Percentiles rank a stretch among this genome's conserved stretches.
Conservation (phyloP, 2,888 invertebrate species). For the Philonicus albiceps region DNA sequence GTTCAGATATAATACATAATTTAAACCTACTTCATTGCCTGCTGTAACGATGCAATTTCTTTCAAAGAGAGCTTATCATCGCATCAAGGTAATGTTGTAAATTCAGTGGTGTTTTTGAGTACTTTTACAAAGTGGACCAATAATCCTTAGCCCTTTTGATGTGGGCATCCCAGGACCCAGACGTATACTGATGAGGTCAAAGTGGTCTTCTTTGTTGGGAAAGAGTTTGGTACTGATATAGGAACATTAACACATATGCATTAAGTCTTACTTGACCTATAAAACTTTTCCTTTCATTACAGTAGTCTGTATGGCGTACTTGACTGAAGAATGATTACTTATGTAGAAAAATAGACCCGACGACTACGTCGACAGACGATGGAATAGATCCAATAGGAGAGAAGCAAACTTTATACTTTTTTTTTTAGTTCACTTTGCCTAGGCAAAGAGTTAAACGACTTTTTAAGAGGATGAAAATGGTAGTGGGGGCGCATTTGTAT, state of each 20-base stretch:
- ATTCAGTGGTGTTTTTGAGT: not conserved
- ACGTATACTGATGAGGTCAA: not conserved
- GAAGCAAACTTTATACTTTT: not conserved
- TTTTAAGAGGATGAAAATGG: conserved; percentile 37
- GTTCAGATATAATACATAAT: no score
- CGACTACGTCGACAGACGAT: not conserved
- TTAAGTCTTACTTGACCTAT: conserved; percentile 41
- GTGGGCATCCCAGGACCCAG: not conserved
- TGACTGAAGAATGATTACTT: conserved; percentile 36
- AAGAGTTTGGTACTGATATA: not conserved
- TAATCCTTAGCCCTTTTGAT: not conserved
- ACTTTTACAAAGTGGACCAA: not conserved
- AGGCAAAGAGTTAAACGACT: conserved; percentile 40
- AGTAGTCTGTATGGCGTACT: conserved; percentile 6
- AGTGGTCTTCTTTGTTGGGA: not conserved
- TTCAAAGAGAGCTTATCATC: not conserved
- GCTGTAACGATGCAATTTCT: not conserved
- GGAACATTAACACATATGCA: not conserved
- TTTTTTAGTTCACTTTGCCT: not conserved
- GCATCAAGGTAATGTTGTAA: not conserved
- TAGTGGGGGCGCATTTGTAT: not conserved
- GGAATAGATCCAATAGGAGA: conserved; percentile 30
- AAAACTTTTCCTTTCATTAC: conserved; percentile 27
- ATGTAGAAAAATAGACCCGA: conserved; percentile 6
- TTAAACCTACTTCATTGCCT: not conserved